Evolutionary conservation across 2,888 invertebrate genomes (phyloP), one percentile per base, ranked within the genome.

Genomic region (Peribatodes rhomboidaria): DNA sequence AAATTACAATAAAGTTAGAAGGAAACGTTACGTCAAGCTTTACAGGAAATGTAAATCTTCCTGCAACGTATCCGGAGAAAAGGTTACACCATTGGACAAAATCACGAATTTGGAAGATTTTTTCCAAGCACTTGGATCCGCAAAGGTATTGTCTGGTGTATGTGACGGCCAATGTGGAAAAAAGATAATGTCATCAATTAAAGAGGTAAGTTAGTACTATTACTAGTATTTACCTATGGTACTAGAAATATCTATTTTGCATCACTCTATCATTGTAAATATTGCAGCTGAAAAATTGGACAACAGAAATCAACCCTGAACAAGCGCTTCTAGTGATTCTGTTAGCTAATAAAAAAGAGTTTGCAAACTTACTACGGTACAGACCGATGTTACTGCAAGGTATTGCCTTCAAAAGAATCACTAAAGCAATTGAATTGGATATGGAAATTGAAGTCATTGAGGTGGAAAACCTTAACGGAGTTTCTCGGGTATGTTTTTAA

Each of bases 401-500:
- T 0, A 92, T 92, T 47, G 91, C 92, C 9, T 83, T 90, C 1
- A 90, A 89, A 31, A 86, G 92, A 72, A 92, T 92, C 13, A 92
- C 91, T 9, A 77, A 82, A 22, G 81, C 83, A 3, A 78, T 81
- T 1, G 92, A 92, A 75, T 76, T 92, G 33, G 90, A 92, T 62
- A 87, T 90, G 88, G 92, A 92, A 75, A 87, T 91, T 13, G 91
- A 92, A 81, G 91, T 92, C 0, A 88, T 92, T 67, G 90, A 90
- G 69, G 87, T 75, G 64, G 92, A 92, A 78, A 81, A 85, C 68
- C 75, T 90, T 16, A 82, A 83, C 67, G 80, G 77, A 66, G 63
- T 79, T 33, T 71, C 79, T n/a, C 79, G 83, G 84, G 91, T 90
- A 71, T 16, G 41, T 47, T 47, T 22, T 42, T 35, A 27, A 11